phyloP scores from a whole-genome alignment of 2,888 invertebrate species.

The Drosophila atripex region DNA sequence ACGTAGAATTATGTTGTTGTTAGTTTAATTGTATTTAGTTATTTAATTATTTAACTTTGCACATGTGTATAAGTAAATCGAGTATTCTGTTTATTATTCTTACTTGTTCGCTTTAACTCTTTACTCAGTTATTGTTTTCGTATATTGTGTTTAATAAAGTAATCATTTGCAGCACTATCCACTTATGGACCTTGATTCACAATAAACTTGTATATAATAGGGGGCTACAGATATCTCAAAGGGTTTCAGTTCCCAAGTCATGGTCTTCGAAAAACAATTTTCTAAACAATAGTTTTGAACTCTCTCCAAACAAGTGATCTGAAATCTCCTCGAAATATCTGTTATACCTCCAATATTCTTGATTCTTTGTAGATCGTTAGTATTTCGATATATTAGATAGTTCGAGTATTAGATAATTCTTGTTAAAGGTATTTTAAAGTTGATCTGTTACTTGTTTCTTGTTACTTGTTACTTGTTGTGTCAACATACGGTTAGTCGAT shows the following conservation, averaged over 20 bases:
- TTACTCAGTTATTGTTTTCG: slow-evolving; percentile 40
- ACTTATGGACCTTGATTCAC: slow-evolving; percentile 58
- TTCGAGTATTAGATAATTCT: slow-evolving; percentile 22
- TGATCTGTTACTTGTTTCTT: slow-evolving; percentile 24
- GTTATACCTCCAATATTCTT: slow-evolving; percentile 3
- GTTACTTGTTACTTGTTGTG: slow-evolving; percentile 15
- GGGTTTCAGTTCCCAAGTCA: not conserved
- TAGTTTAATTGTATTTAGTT: slow-evolving; percentile 16
- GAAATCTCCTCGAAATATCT: not conserved
- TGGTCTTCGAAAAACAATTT: not conserved
- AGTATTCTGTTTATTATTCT: slow-evolving; percentile 34
- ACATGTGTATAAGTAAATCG: slow-evolving; percentile 31
- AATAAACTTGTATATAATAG: slow-evolving; percentile 49
- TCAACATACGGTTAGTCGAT: slow-evolving; percentile 22
- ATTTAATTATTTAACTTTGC: slow-evolving; percentile 21
- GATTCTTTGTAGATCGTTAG: slow-evolving; percentile 21
- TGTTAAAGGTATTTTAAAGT: slow-evolving; percentile 24
- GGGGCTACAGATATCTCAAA: not conserved
- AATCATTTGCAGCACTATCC: slow-evolving; percentile 76
- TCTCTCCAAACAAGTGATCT: not conserved
- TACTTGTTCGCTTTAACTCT: slow-evolving; percentile 26
- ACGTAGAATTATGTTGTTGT: slow-evolving; percentile 26
- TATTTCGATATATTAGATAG: slow-evolving; percentile 29
- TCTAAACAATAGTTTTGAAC: not conserved
- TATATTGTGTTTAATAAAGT: slow-evolving; percentile 61